phyloP scores from a whole-genome alignment of 2,797 vertebrate genomes.

The Typhlichthys subterraneus region DNA sequence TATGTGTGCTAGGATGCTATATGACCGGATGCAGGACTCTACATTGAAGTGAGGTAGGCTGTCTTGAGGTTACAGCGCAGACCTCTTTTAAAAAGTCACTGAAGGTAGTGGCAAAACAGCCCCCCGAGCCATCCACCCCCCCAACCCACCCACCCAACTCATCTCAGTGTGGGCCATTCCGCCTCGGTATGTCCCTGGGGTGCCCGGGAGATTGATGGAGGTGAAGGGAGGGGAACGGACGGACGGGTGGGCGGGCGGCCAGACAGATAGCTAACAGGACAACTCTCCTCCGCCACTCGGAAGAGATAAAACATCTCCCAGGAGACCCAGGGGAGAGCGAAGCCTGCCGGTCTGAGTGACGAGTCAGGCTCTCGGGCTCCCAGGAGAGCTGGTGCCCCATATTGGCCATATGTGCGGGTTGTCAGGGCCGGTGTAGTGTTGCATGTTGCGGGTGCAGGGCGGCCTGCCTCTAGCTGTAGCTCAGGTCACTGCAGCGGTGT shows the following conservation, averaged over 20 bases:
- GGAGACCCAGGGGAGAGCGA: slow-evolving; percentile 41
- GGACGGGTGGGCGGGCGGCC: slow-evolving; percentile 37
- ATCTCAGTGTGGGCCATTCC: slow-evolving; percentile 34
- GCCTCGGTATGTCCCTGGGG: slow-evolving; percentile 37
- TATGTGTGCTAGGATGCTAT: slow-evolving; percentile 53
- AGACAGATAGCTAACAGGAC: slow-evolving; percentile 50
- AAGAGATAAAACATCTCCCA: slow-evolving; percentile 58
- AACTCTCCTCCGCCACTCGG: slow-evolving; percentile 38
- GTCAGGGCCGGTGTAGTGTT: too few relatives aligned
- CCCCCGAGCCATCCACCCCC: too few relatives aligned
- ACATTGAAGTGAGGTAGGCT: neutral
- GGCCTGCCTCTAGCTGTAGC: too few relatives aligned
- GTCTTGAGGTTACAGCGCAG: slow-evolving; percentile 16
- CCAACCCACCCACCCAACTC: slow-evolving; percentile 8
- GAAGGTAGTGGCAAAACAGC: slow-evolving; percentile 13
- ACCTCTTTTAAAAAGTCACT: slow-evolving; percentile 24
- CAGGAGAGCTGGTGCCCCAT: slow-evolving; percentile 46
- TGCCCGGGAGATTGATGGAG: slow-evolving; percentile 47
- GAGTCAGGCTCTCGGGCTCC: slow-evolving; percentile 49
- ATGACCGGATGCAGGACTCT: too few relatives aligned
- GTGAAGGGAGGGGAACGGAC: neutral
- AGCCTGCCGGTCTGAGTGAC: slow-evolving; percentile 62
- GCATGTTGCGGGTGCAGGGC: too few relatives aligned
- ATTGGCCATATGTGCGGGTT: too few relatives aligned
- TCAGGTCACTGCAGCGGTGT: too few relatives aligned